Base-by-base conservation (phyloP, 1,140 invertebrate species). In the Drosophila virilis region DNA sequence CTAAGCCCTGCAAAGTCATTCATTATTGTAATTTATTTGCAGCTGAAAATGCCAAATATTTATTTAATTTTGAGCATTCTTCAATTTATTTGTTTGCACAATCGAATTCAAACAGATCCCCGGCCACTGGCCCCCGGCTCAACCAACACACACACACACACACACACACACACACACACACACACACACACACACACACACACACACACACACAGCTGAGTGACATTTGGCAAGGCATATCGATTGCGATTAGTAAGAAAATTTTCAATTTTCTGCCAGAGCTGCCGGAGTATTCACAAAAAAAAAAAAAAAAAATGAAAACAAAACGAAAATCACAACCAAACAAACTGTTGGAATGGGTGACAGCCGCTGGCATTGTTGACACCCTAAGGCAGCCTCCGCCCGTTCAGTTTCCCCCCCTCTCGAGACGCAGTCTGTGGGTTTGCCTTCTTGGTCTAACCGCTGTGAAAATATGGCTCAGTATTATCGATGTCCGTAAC, bases 21-120 rank as follows among this genome's bases (percentile, higher is more conserved):
- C 85, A 89, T 89, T 89, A 89, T 89, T 80, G 80, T 90, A 89
- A 89, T 89, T 84, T 89, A 89, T 89, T 89, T 90, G 77, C 85
- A 84, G 74, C 70, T 71, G 80, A 84, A 86, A 80, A 89, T 84
- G 77, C 51, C 84, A 88, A 89, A 89, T 89, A 89, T 89, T 89
- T 89, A 89, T 89, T 89, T 89, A 89, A 89, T 89, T 89, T 88
- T 69, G 64, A 89, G 84, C 65, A 89, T 89, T 89, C 85, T 89
- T 89, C 85, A 89, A 89, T 89, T 89, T 89, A 90, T 89, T 89
- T 89, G 84, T 90, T 86, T 89, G 71, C 77, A 74, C 71, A 84
- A 67, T 54, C 67, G 66, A 69, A 73, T 55, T 68, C 74, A 79
- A 77, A 79, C 74, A 69, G 68, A 79, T 57, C 33, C 28, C 61